A percentile compares a stretch with the other conserved stretches of the same genome.
phyloP scores from a whole-genome alignment of 2,113 vertebrate genomes.

The Leptobrachium leishanense region DNA sequence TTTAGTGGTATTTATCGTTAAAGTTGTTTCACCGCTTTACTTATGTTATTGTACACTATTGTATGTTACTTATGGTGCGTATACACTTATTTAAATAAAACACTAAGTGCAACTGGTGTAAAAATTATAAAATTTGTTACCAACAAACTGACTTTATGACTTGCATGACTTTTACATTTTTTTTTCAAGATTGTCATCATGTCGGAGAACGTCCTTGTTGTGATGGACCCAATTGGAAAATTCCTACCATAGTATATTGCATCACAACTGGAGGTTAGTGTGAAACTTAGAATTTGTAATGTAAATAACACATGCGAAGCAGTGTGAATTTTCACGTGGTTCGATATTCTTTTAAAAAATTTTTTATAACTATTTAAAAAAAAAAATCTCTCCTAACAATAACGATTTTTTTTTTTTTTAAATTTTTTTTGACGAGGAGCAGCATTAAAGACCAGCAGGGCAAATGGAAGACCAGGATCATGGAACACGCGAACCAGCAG shows the following conservation, averaged over 20 bases:
- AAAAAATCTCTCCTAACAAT: neutral
- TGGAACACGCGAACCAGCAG: neutral
- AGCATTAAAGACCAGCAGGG: neutral
- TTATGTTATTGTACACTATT: neutral
- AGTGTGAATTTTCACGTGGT: no score
- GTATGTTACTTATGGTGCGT: neutral
- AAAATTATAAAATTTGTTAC: neutral
- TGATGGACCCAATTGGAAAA: neutral
- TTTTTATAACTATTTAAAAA: no score
- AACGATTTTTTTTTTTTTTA: neutral
- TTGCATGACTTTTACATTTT: neutral
- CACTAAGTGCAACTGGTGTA: neutral
- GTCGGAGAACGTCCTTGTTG: neutral
- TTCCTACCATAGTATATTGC: neutral
- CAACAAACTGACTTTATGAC: neutral
- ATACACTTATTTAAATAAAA: neutral
- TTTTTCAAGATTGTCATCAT: neutral
- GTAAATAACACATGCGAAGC: neutral
- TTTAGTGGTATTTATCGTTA: neutral
- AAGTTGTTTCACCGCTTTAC: neutral
- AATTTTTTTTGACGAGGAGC: no score
- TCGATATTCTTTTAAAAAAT: no score
- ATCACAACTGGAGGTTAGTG: neutral
- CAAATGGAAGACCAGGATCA: neutral
- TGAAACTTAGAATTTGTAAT: neutral